Base-by-base conservation (phyloP, 2,888 invertebrate species). In the Nomada ferruginata region DNA sequence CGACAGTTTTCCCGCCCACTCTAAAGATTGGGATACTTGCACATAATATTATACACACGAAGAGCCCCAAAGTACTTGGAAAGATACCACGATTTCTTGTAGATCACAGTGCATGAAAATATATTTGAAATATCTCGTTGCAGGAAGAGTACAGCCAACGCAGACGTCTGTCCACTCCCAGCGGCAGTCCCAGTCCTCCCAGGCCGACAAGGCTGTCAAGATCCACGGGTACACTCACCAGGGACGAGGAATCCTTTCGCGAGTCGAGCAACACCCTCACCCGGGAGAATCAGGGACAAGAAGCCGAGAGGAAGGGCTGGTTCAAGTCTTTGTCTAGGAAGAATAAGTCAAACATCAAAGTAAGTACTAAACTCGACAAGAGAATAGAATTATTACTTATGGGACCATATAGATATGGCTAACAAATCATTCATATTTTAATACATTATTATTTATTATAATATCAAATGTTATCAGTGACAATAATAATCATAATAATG, bases 281-380 rank as follows among this genome's bases (percentile, higher is more conserved):
- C 82, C 91, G 92, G 84, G 92, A 93, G 80, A 91, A 91, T 80
- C 95, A 94, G 82, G 93, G 94, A 2, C 94, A 95, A 68, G 94
- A 95, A 85, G 95, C 95, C 69, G 96, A 92, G 74, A 89, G 92
- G 84, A 91, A 92, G 85, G 93, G 96, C 91, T 97, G 97, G 97
- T 97, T 97, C 94, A 97, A 97, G 92, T 97, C 97, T 1, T 95
- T 97, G 65, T 96, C 97, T 68, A 96, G 96, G 92, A 97, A 97
- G 92, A 96, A 95, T 90, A 94, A 94, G 83, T 92, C 94, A 90
- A 94, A 92, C 72, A 93, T 94, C 84, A 94, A 94, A 94, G 96
- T 96, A 92, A 78, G 71, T 65, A n/a, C n/a, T 18, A 36, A 18
- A n/a, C 15, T 18, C 29, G 0, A 15, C 15, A 1, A n/a, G 3